Percentiles rank a stretch among this genome's conserved stretches.
Conservation (phyloP, 2,797 vertebrate genomes). For the Parauchenoglanis punctatus region DNA sequence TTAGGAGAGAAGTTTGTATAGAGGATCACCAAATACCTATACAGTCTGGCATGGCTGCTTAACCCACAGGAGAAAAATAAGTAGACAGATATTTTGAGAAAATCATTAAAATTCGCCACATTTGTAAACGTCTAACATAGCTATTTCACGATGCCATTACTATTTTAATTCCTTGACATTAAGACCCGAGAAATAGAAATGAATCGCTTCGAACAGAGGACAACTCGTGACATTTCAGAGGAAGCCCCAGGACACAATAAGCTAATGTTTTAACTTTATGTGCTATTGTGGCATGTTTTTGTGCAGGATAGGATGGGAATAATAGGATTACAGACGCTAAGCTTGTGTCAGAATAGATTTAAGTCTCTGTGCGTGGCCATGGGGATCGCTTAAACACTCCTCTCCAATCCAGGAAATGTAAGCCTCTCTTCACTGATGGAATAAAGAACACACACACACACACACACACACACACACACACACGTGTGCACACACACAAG, state of each 20-base stretch:
- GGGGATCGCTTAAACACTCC: slow-evolving; percentile 69
- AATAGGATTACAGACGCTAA: slow-evolving; percentile 78
- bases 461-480: slow-evolving; percentile 48
- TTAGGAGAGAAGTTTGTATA: neutral
- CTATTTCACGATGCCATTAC: neutral
- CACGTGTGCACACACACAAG: neutral
- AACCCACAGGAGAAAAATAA: neutral
- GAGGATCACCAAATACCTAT: neutral
- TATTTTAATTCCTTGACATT: neutral
- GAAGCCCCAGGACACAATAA: slow-evolving; percentile 11
- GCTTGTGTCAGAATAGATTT: slow-evolving; percentile 75
- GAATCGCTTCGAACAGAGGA: neutral
- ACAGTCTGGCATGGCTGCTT: neutral
- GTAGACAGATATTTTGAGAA: neutral
- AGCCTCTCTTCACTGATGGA: slow-evolving; percentile 63
- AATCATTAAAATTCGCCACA: neutral
- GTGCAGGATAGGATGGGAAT: slow-evolving; percentile 72
- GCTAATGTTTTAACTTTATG: slow-evolving; percentile 48
- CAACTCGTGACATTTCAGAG: neutral
- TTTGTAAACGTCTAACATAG: neutral
- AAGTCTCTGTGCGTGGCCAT: slow-evolving; percentile 66
- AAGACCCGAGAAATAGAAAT: neutral
- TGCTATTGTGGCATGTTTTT: slow-evolving; percentile 67
- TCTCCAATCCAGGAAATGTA: slow-evolving; percentile 65
- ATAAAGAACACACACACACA: slow-evolving; percentile 58